Evolutionary conservation across 2,888 invertebrate species (phyloP), one percentile per base, ranked within the genome.

Genomic region (Syrista parreyssii): DNA sequence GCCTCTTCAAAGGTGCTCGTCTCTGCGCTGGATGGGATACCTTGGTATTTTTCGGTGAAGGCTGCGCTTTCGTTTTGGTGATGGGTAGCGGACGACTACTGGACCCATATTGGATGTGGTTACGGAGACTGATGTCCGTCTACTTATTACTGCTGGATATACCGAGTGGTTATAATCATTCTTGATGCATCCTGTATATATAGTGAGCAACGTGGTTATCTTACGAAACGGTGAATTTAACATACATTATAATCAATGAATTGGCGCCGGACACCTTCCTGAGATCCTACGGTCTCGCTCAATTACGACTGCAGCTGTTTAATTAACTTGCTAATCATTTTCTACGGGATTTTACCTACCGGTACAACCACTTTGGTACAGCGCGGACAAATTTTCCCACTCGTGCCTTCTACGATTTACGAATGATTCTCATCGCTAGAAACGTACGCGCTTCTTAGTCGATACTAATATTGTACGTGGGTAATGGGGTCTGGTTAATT

Each of bases 1-100:
- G 91, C 91, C 91, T 91, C 91, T 91, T 90, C 89, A 86, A 89
- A 89, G 90, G 83, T 86, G 84, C 85, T 81, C 80, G 81, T 68
- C 76, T 78, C 40, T 23, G 73, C 15, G 11, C 11, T 12, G n/a
- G 31, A 15, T 9, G 55, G 55, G 72, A 30, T 32, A 76, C 30
- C 69, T 4, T 11, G n/a, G 36, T 40, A 40, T 11, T 74, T 15
- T 31, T 36, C 74, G 55, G 23, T 9, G 55, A 55, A 55, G 55
- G 55, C 55, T 55, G 55, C 55, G 55, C 55, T 55, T 55, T 55
- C 55, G 55, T 55, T 55, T 55, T 55, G 55, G 23, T 55, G 55
- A 55, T 55, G 55, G 23, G 55, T 23, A 23, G 55, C 55, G 55
- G 55, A 55, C 23, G 55, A 9, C 55, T 55, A 55, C 55, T 23